Evolutionary conservation across 1,140 invertebrate species (phyloP).

Genomic region (Whitmania pigra): DNA sequence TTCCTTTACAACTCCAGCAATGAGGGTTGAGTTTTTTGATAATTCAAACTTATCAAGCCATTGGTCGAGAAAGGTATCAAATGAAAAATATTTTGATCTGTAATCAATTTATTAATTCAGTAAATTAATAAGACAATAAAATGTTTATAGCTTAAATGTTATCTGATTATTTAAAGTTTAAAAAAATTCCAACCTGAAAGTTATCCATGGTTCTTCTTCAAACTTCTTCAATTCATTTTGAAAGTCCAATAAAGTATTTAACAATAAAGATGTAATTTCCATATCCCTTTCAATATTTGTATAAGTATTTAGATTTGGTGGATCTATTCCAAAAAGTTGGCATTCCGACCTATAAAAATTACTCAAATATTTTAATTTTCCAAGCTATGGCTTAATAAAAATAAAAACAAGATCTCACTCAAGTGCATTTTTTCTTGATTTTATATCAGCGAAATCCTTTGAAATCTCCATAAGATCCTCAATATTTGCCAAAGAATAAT

Average conservation of each 20-base stretch:
- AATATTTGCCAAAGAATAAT: too few relatives aligned
- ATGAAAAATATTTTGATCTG: slow-evolving; percentile 57
- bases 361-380: too few relatives aligned
- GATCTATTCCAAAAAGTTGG: neutral
- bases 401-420: too few relatives aligned
- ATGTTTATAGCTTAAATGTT: slow-evolving; percentile 20
- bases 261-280: too few relatives aligned
- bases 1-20: slow-evolving; percentile 59
- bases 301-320: neutral
- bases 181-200: too few relatives aligned
- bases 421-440: too few relatives aligned
- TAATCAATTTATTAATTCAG: slow-evolving; percentile 42
- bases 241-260: too few relatives aligned
- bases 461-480: neutral
- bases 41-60: slow-evolving; percentile 56
- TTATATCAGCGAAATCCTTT: neutral
- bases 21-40: slow-evolving; percentile 49
- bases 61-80: slow-evolving; percentile 62
- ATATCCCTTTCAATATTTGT: neutral
- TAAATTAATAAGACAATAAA: neutral
- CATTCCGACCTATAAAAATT: slow-evolving; percentile 16
- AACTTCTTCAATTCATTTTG: too few relatives aligned
- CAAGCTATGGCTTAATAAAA: too few relatives aligned
- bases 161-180: neutral
- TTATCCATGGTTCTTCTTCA: too few relatives aligned